Evolutionary conservation across 1,140 invertebrate species (phyloP), one percentile per base, ranked within the genome.

Genomic region (Bicyclus anynana): DNA sequence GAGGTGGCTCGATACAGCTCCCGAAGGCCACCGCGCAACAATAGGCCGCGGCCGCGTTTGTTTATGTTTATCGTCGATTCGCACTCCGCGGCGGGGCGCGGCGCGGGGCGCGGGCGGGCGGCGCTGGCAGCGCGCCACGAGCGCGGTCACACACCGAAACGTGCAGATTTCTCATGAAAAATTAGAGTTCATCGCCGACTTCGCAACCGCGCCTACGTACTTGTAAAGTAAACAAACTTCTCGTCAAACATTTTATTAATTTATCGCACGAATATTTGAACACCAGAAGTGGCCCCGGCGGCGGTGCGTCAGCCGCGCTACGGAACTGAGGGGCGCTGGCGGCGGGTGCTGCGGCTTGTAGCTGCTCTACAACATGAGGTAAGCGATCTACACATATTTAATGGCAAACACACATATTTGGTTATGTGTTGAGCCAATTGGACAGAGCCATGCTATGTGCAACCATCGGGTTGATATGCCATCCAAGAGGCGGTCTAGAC

Each of bases 91-190:
- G 23, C 54, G 53, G 48, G 52, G 44, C 46, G 59, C 44, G 46
- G 55, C 17, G 64, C 47, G 62, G 16, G 54, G 56, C 27, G 62
- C 61, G 60, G 48, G 54, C 21, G 62, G 50, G 58, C 16, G 52
- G 53, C 21, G 62, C 62, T 84, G 81, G 81, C 79, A 77, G 46
- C 13, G 33, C 64, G 80, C 80, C 78, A 81, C 59, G 61, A 78
- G 69, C 72, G 75, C 78, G 72, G 75, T 73, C 80, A 74, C 68
- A 65, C 69, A 77, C 64, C 74, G 76, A 84, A 82, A 84, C 81
- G 81, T 66, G 68, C 63, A 42, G 67, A 72, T 75, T 81, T 82
- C 73, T 71, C 65, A 71, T 70, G 72, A 80, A 81, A 80, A 80
- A 17, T 16, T 16, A 59, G 60, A 65, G 53, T 48, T 27, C 44